Conservation (phyloP, 2,888 invertebrate genomes). For the Perizoma flavofasciatum region DNA sequence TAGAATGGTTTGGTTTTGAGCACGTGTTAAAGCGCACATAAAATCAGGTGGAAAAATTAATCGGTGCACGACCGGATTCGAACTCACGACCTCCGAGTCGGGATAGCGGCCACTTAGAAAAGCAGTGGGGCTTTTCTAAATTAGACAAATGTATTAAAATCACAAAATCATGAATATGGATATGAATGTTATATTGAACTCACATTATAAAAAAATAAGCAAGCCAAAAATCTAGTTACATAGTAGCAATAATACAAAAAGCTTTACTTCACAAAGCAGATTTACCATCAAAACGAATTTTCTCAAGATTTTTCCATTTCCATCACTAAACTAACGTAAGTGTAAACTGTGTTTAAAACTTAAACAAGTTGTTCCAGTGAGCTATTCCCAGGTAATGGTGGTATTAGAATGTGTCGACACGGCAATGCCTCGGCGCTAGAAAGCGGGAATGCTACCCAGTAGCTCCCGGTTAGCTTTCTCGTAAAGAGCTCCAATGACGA, state of each 20-base stretch:
- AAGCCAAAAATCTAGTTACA: too few relatives aligned
- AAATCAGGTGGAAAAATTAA: too few relatives aligned
- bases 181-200: too few relatives aligned
- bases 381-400: constrained; percentile 17
- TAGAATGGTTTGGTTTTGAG: too few relatives aligned
- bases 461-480: constrained; percentile 28
- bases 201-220: too few relatives aligned
- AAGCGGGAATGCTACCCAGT: constrained; percentile 37
- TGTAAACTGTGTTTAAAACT: constrained; percentile 23
- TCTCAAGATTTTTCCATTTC: constrained; percentile 6
- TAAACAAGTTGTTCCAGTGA: constrained; percentile 17
- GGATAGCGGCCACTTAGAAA: neutral
- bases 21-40: too few relatives aligned
- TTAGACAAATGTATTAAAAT: too few relatives aligned
- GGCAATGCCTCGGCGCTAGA: constrained; percentile 43
- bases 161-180: too few relatives aligned
- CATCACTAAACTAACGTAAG: constrained; percentile 7
- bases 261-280: too few relatives aligned
- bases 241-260: too few relatives aligned
- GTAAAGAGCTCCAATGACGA: constrained; percentile 14
- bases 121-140: neutral
- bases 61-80: too few relatives aligned
- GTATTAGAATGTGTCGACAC: constrained; percentile 23
- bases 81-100: too few relatives aligned
- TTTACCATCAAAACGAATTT: neutral